Evolutionary conservation across 2,113 vertebrate species (phyloP).

Genomic region (Gallinago paraguaiae): DNA sequence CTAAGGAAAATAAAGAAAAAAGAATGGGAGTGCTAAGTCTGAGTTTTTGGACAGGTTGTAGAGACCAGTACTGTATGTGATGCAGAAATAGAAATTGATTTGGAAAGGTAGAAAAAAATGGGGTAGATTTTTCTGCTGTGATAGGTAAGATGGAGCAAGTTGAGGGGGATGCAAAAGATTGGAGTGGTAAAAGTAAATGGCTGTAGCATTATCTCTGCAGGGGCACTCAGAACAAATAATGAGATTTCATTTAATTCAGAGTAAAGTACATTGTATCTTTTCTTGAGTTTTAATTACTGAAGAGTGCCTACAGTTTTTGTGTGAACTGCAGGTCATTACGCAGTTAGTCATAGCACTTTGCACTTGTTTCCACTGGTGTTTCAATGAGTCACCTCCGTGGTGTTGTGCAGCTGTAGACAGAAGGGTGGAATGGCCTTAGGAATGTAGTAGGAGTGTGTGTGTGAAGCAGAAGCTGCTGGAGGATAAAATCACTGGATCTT

Average conservation of each 20-base stretch:
- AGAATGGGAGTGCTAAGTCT: background rate
- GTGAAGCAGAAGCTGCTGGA: constrained; percentile 24
- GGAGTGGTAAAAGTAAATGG: background rate
- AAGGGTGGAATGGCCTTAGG: constrained; percentile 19
- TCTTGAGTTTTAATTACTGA: background rate
- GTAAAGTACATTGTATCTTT: background rate
- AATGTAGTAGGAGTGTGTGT: background rate
- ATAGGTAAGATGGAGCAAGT: background rate
- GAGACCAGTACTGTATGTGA: background rate
- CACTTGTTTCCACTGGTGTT: constrained; percentile 52
- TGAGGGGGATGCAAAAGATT: background rate
- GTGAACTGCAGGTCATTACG: background rate
- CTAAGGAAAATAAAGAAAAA: background rate
- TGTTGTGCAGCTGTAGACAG: constrained; percentile 34
- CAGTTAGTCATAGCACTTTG: constrained; percentile 35
- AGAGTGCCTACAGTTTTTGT: background rate
- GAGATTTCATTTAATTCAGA: background rate
- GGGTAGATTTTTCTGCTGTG: background rate
- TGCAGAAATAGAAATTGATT: background rate
- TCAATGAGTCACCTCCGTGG: constrained; percentile 23
- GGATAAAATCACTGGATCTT: constrained; percentile 38
- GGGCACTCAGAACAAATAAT: background rate
- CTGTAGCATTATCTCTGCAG: background rate
- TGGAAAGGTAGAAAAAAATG: background rate
- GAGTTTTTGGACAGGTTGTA: background rate